Evolutionary conservation across 2,797 vertebrate species (phyloP), one percentile per base, ranked within the genome.

Genomic region (Astyanax mexicanus): DNA sequence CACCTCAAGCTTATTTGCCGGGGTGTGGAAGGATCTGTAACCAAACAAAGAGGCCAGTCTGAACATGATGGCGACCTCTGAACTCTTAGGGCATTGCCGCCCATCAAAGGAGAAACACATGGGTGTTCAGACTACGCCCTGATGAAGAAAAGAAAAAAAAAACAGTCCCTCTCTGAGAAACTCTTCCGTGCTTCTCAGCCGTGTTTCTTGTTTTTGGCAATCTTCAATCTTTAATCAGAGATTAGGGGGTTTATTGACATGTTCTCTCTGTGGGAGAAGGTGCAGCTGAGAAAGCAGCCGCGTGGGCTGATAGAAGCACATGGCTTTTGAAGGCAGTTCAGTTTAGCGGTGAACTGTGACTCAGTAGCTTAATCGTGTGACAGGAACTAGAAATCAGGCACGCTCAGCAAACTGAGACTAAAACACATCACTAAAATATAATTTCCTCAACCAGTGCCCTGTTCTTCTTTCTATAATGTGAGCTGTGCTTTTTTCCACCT

Each of bases 281-380:
- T 69, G 64, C 69, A 78, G 80, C 78, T 80, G 78, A 75, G 73
- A 57, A 80, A 78, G 75, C 77, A 75, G 32, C 45, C 21, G 52
- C 38, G 76, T 75, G 74, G 58, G 52, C 65, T 40, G 27, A 74
- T 47, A 70, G 40, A 67, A 52, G 55, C 70, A 3, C 61, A 77
- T 60, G 69, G 42, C 72, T 69, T 15, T 10, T 29, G 54, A 58
- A 42, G 66, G 77, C 17, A 21, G 55, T 78, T 84, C 17, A 21
- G 55, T 78, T 84, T 80, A 45, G 29, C 21, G 7, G 15, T 75
- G 51, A 75, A 51, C 77, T 69, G 13, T 49, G 29, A 66, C 61
- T 72, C 23, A 19, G 15, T 35, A 32, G 29, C 29, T 29, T 32
- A 60, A 47, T 60, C 77, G 75, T 58, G 70, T 78, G 80, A 81